These are phyloP conservation scores for Sebastes kiyomatsui DNA, from an alignment of 2,797 vertebrate species.

Conservation along the genomic window DNA sequence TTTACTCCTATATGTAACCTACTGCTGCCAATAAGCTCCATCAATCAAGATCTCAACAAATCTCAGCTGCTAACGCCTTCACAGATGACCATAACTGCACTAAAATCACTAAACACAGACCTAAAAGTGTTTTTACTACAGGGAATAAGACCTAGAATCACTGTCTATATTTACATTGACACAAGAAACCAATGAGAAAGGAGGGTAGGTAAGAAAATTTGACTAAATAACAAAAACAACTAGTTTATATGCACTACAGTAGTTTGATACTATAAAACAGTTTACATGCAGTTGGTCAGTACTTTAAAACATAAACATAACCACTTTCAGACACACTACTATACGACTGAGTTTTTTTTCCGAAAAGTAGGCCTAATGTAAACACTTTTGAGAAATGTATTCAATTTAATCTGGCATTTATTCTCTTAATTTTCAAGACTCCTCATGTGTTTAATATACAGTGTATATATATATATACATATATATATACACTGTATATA, in stretches of 20 bases:
- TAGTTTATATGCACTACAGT: background rate
- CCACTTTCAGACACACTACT: background rate
- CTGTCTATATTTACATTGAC: background rate
- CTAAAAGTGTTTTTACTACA: background rate
- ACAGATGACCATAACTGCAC: background rate
- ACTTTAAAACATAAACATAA: background rate
- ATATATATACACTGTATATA: too few species aligned
- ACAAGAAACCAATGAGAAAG: background rate
- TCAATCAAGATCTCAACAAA: background rate
- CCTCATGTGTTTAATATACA: too few species aligned
- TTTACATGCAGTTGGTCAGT: background rate
- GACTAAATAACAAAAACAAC: too few species aligned
- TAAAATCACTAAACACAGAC: background rate
- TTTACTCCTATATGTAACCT: background rate
- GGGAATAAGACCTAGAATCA: background rate
- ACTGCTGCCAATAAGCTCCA: background rate
- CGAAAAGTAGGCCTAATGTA: background rate
- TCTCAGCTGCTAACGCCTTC: background rate
- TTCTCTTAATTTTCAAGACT: too few species aligned
- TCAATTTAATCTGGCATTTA: background rate
- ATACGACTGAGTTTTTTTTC: too few species aligned
- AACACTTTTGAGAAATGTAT: background rate
- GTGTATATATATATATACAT: too few species aligned
- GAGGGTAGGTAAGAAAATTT: background rate
- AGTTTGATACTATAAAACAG: background rate